These are phyloP conservation scores for Rotaria magnacalcarata DNA, from an alignment of 2,888 invertebrate genomes.

Conservation along the genomic window DNA sequence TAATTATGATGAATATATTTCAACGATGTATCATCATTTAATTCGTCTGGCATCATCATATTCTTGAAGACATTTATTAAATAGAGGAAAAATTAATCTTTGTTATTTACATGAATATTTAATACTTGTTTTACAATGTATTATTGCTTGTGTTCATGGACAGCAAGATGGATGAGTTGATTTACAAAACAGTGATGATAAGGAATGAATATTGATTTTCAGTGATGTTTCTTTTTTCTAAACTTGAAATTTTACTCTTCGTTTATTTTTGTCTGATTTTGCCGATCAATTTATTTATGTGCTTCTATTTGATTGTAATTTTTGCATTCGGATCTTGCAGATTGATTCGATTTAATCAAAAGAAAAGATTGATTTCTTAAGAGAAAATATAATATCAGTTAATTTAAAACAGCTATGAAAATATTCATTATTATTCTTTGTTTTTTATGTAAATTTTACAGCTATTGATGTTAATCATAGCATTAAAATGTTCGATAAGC, in stretches of 20 bases:
- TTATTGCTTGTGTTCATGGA: not conserved
- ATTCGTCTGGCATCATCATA: not conserved
- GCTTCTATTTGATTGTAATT: not conserved
- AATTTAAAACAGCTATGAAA: not conserved
- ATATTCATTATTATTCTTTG: not conserved
- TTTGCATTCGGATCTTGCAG: not conserved
- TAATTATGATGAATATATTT: not conserved
- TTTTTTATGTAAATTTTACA: not conserved
- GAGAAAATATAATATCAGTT: not conserved
- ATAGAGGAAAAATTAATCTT: conserved; percentile 13
- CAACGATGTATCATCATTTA: not conserved
- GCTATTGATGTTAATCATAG: not conserved
- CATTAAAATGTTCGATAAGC: not conserved
- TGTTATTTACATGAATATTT: conserved; percentile 30
- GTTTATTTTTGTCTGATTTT: not conserved
- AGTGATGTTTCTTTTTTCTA: not conserved
- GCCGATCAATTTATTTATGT: not conserved
- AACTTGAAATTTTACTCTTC: not conserved
- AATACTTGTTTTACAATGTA: not conserved
- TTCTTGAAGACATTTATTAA: not conserved
- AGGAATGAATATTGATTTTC: not conserved
- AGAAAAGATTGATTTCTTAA: not conserved
- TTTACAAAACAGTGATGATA: not conserved
- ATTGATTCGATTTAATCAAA: not conserved
- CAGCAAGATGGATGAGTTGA: not conserved